These are phyloP conservation scores for Conus canariensis DNA, from an alignment of 2,888 invertebrate species.

Conservation along the genomic window DNA sequence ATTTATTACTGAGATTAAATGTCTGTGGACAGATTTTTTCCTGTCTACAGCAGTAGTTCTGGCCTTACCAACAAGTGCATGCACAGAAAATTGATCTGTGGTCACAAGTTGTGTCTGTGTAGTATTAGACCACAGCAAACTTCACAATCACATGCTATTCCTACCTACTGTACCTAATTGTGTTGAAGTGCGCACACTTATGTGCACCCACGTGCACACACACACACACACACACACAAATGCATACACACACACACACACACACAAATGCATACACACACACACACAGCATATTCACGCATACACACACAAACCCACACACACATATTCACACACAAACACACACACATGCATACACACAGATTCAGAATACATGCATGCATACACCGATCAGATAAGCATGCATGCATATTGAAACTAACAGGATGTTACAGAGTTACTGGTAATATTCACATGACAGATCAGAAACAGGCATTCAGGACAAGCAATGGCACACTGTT, in stretches of 20 bases:
- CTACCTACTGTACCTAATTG: no score
- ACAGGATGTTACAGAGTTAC: no score
- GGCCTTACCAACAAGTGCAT: neutral
- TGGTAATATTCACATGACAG: no score
- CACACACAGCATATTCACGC: neutral
- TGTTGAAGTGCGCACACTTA: neutral
- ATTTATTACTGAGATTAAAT: no score
- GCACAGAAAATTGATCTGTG: no score
- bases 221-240: constrained; percentile 35
- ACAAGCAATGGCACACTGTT: no score
- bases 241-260: neutral
- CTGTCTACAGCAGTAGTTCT: neutral
- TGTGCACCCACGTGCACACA: neutral
- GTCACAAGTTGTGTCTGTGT: no score
- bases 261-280: neutral
- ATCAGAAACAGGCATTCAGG: no score
- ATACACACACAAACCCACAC: neutral
- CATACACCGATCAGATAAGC: no score
- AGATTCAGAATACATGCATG: neutral
- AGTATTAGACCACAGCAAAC: no score
- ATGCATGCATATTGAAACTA: neutral
- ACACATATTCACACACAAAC: constrained; percentile 26
- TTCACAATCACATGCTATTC: no score
- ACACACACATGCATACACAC: constrained; percentile 23
- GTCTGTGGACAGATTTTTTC: neutral